These are phyloP conservation scores for Probosciger aterrimus DNA, from an alignment of 2,113 vertebrate species.

Conservation along the genomic window DNA sequence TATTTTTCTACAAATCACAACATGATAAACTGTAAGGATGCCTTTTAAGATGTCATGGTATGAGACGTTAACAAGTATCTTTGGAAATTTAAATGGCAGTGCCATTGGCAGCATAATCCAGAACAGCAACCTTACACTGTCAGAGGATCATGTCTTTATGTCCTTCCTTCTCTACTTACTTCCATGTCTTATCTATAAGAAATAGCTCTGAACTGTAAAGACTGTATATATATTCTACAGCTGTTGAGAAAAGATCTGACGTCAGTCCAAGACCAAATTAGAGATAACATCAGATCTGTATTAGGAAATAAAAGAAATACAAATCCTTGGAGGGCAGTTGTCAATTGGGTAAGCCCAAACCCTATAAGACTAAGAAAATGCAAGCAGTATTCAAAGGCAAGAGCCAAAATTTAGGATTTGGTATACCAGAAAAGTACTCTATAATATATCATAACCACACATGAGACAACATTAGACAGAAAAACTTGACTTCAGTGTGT, in stretches of 20 bases:
- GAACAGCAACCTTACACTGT: conserved; percentile 24
- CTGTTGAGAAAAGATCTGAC: background rate
- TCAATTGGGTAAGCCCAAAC: conserved; percentile 35
- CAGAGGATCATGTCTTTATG: background rate
- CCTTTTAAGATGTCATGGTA: conserved; percentile 66
- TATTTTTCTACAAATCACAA: conserved; percentile 61
- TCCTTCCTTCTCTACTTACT: too few species aligned
- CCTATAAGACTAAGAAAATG: background rate
- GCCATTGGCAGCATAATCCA: conserved; percentile 40
- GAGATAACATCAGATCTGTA: conserved; percentile 14
- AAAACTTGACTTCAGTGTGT: background rate
- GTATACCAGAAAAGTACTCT: background rate
- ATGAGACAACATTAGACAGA: background rate
- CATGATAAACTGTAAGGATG: conserved; percentile 53
- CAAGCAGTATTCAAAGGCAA: background rate
- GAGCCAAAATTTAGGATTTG: background rate
- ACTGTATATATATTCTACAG: background rate
- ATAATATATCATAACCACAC: background rate
- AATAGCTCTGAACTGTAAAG: background rate
- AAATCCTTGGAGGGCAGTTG: conserved; percentile 23
- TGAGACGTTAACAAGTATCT: conserved; percentile 60
- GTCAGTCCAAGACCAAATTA: conserved; percentile 42
- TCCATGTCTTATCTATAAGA: background rate
- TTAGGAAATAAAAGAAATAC: conserved; percentile 31
- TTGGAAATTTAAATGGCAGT: conserved; percentile 62